A percentile compares a stretch with the other conserved stretches of the same genome.
Evolutionary conservation across 2,888 invertebrate species (phyloP).

Genomic region (Ophion ventricosus): DNA sequence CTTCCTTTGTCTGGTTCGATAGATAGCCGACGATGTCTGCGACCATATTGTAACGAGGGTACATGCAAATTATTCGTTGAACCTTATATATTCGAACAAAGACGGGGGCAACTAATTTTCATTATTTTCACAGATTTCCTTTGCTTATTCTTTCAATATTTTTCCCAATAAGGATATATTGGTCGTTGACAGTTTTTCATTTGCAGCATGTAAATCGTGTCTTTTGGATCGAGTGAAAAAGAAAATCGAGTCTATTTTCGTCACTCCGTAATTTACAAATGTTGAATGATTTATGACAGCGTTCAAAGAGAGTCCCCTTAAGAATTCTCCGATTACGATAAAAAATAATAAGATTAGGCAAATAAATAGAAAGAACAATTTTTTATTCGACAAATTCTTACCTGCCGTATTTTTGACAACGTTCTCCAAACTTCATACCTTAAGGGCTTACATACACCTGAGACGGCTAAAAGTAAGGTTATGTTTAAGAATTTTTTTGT

Average conservation of each 20-base stretch:
- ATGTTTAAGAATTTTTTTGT: too few species aligned
- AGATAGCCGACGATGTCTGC: constrained; percentile 43
- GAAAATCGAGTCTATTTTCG: neutral
- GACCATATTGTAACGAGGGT: constrained; percentile 33
- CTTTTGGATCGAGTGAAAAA: neutral
- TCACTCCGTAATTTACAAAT: neutral
- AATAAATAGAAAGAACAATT: too few species aligned
- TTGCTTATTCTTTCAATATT: neutral
- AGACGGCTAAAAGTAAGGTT: too few species aligned
- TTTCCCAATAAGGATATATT: neutral
- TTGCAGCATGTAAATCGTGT: neutral
- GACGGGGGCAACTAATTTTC: neutral
- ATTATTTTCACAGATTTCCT: neutral
- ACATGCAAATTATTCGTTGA: constrained; percentile 33
- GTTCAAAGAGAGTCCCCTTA: too few species aligned
- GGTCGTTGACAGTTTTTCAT: neutral
- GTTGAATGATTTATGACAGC: too few species aligned
- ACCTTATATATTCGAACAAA: neutral
- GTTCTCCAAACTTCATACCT: too few species aligned
- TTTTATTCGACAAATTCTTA: too few species aligned
- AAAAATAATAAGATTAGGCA: too few species aligned
- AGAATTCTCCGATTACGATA: neutral
- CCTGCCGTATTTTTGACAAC: too few species aligned
- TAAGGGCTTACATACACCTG: too few species aligned
- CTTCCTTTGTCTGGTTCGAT: constrained; percentile 39